These are phyloP conservation scores for Apamea anceps DNA, from an alignment of 2,888 invertebrate species.

Conservation along the genomic window DNA sequence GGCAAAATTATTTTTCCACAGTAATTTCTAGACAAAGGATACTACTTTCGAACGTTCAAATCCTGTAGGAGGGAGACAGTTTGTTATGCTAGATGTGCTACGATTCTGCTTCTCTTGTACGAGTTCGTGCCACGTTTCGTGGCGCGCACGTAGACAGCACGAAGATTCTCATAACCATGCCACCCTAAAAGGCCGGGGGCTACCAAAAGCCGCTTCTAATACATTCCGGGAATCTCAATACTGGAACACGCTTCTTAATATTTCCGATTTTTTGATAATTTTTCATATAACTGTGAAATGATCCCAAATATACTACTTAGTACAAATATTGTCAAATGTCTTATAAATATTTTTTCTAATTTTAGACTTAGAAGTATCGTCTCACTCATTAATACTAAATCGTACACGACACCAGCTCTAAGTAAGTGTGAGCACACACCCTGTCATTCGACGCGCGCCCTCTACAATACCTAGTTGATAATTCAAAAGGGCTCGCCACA, in stretches of 20 bases:
- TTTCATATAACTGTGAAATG: not conserved
- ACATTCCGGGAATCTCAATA: not conserved
- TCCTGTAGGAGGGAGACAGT: not conserved
- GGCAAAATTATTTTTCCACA: too few species aligned
- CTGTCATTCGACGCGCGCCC: not conserved
- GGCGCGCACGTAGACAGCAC: not conserved
- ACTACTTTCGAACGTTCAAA: not conserved
- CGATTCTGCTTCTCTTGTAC: not conserved
- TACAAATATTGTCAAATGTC: not conserved
- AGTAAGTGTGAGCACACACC: not conserved
- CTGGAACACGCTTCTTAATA: constrained; percentile 1
- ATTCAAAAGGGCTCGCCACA: constrained; percentile 6
- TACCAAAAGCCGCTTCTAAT: not conserved
- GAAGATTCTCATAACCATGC: not conserved
- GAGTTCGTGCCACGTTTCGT: constrained; percentile 29
- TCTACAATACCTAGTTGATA: constrained; percentile 5
- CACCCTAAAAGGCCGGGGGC: constrained; percentile 23
- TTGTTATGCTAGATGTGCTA: not conserved
- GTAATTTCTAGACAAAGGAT: not conserved
- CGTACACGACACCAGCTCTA: not conserved
- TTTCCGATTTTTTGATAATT: not conserved
- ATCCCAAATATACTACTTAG: not conserved
- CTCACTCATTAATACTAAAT: constrained; percentile 19
- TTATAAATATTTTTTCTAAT: not conserved
- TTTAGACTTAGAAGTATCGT: not conserved